A percentile compares a stretch with the other conserved stretches of the same genome.
Evolutionary conservation across 2,797 vertebrate genomes (phyloP).

Genomic region (Sternotherus odoratus): DNA sequence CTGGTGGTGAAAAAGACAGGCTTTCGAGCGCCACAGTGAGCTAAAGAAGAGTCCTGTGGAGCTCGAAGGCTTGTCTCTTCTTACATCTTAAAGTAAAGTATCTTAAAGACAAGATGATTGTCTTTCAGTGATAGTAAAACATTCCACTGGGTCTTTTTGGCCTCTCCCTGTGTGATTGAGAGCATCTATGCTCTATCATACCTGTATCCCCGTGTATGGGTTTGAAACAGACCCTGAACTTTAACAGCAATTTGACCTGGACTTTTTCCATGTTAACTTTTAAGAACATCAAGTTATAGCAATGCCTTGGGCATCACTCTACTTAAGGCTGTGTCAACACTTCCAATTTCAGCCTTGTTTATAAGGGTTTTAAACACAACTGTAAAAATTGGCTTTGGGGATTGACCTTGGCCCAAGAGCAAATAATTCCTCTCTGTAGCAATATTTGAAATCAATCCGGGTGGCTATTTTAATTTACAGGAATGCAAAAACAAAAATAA

Average conservation of each 20-base stretch:
- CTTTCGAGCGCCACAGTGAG: neutral
- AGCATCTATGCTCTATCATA: neutral
- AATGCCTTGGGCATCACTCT: neutral
- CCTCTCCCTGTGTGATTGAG: neutral
- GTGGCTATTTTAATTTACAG: neutral
- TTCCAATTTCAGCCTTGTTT: neutral
- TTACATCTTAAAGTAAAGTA: no score
- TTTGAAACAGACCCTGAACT: neutral
- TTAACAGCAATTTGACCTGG: accelerated
- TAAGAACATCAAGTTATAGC: neutral
- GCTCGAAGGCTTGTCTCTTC: neutral
- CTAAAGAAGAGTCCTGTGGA: neutral
- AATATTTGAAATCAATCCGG: neutral
- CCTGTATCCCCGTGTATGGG: neutral
- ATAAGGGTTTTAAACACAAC: neutral
- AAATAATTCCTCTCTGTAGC: neutral
- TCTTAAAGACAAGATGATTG: neutral
- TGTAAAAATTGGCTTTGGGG: neutral
- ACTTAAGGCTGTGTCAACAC: neutral
- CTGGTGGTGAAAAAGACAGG: neutral
- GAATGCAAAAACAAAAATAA: neutral
- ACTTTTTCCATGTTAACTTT: neutral
- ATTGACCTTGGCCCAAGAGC: neutral
- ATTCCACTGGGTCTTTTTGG: neutral
- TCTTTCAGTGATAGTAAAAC: no score